Percentiles rank a stretch among this genome's conserved stretches.
These are phyloP conservation scores for Heterodera filipjevi DNA, from an alignment of 2,888 invertebrate species.

Conservation along the genomic window DNA sequence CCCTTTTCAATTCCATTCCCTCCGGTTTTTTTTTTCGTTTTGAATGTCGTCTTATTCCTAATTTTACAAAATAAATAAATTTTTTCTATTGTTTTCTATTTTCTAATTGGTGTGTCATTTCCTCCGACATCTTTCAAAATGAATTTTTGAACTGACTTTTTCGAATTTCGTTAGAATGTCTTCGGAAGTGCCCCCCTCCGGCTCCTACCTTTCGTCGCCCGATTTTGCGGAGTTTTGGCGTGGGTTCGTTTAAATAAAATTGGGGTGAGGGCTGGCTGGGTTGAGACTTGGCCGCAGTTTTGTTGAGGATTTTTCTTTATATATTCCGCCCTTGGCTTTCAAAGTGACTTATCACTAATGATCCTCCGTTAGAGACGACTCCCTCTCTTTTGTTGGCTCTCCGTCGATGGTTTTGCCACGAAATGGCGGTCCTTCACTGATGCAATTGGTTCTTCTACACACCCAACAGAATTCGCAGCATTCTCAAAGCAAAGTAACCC, in stretches of 20 bases:
- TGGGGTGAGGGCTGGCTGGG: too few relatives aligned
- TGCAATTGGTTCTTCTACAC: neutral
- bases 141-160: neutral
- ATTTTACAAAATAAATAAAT: neutral
- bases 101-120: too few relatives aligned
- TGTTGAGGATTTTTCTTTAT: too few relatives aligned
- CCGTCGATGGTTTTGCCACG: slow-evolving; percentile 4
- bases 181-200: neutral
- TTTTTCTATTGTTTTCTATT: neutral
- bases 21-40: neutral
- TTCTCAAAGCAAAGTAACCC: neutral
- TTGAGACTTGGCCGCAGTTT: too few relatives aligned
- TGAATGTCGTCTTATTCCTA: too few relatives aligned
- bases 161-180: neutral
- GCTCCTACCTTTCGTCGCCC: neutral
- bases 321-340: too few relatives aligned
- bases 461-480: neutral
- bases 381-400: neutral
- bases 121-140: neutral
- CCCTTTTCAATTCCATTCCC: neutral
- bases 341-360: neutral
- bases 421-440: neutral
- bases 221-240: neutral
- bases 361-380: neutral
- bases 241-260: neutral